Evolutionary conservation across 2,113 vertebrate species (phyloP).

Genomic region (Thermophis baileyi): DNA sequence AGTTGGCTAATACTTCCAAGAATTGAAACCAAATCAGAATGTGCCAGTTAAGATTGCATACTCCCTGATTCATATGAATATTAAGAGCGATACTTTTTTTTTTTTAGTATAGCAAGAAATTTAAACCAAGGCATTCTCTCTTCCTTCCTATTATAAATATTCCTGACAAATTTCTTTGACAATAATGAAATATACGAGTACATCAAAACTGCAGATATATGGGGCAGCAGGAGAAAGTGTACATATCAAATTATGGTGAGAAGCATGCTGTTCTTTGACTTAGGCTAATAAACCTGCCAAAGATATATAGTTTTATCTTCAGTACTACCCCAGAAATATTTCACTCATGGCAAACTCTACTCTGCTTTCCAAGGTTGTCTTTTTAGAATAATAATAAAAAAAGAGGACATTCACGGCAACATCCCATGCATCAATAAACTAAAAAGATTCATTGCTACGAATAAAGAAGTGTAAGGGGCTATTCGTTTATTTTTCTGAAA

Average conservation of each 20-base stretch:
- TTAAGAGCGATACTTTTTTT: conserved; percentile 4
- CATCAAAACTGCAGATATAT: neutral
- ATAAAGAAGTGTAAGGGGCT: too few species aligned
- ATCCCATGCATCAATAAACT: neutral
- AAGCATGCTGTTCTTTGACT: conserved; percentile 15
- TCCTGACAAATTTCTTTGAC: conserved; percentile 9
- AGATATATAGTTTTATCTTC: conserved; percentile 19
- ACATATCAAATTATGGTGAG: conserved; percentile 12
- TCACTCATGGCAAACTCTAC: neutral
- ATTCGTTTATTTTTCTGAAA: neutral
- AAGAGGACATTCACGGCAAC: neutral
- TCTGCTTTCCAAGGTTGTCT: neutral
- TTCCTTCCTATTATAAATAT: conserved; percentile 15
- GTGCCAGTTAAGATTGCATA: neutral
- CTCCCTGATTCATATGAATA: neutral
- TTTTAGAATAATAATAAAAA: neutral
- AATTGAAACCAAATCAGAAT: neutral
- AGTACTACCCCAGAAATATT: conserved; percentile 5
- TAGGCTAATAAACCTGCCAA: conserved; percentile 11
- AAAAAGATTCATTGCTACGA: neutral
- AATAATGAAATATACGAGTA: conserved; percentile 37
- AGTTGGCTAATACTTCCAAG: neutral
- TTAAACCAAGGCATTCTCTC: neutral
- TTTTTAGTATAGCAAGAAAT: neutral
- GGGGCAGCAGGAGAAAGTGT: conserved; percentile 13